A percentile compares a stretch with the other conserved stretches of the same genome.
These are phyloP conservation scores for Dyspetes luteomarginatus DNA, from an alignment of 2,888 invertebrate genomes.

Conservation along the genomic window DNA sequence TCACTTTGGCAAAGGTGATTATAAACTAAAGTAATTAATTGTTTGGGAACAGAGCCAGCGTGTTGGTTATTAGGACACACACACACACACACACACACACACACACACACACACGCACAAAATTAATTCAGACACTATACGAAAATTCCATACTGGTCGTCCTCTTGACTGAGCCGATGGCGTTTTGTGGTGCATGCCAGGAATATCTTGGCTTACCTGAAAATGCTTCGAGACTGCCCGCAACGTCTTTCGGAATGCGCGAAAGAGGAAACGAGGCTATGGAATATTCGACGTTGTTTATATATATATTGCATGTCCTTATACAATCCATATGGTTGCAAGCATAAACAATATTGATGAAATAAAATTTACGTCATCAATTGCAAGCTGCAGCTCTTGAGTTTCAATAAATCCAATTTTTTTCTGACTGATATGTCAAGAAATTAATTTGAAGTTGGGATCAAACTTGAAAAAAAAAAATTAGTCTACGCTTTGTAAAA, in stretches of 20 bases:
- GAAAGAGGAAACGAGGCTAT: neutral
- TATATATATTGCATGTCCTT: neutral
- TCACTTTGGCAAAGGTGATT: slow-evolving; percentile 75
- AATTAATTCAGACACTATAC: slow-evolving; percentile 38
- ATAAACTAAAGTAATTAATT: slow-evolving; percentile 80
- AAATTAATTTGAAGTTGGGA: too few relatives aligned
- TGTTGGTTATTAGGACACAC: neutral
- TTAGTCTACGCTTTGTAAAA: too few relatives aligned
- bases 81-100: neutral
- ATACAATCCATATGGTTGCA: too few relatives aligned
- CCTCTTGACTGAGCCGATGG: slow-evolving; percentile 56
- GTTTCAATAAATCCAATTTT: too few relatives aligned
- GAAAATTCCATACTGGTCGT: slow-evolving; percentile 43
- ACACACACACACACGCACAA: slow-evolving; percentile 8
- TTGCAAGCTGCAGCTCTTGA: too few relatives aligned
- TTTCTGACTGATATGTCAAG: too few relatives aligned
- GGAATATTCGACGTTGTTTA: slow-evolving; percentile 5
- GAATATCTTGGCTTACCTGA: slow-evolving; percentile 75
- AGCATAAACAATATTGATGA: too few relatives aligned
- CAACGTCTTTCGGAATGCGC: slow-evolving; percentile 76
- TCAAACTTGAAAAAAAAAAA: too few relatives aligned
- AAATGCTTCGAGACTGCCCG: slow-evolving; percentile 74
- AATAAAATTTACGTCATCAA: too few relatives aligned
- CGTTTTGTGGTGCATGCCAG: slow-evolving; percentile 72
- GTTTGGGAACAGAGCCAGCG: slow-evolving; percentile 72